A percentile compares a stretch with the other conserved stretches of the same genome.
These are phyloP conservation scores for Cydia pomonella DNA, from an alignment of 1,140 invertebrate species.

Conservation along the genomic window DNA sequence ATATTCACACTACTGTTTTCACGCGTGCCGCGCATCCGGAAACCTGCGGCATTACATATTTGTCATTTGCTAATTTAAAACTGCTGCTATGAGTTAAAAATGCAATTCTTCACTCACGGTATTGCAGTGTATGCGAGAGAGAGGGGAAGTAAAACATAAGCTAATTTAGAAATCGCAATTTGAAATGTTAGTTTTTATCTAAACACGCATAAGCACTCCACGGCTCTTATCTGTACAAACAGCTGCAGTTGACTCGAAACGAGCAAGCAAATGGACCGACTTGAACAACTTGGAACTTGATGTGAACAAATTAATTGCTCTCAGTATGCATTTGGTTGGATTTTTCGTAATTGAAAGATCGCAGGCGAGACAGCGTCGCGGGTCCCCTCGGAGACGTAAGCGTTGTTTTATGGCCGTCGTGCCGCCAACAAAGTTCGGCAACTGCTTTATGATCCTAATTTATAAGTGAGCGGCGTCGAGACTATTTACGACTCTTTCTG, in stretches of 20 bases:
- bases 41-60: constrained; percentile 26
- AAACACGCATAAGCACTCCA: constrained; percentile 28
- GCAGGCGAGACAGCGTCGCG: constrained; percentile 48
- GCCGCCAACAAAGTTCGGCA: constrained; percentile 77
- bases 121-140: neutral
- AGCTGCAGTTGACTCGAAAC: constrained; percentile 15
- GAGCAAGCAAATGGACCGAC: constrained; percentile 20
- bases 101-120: neutral
- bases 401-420: constrained; percentile 75
- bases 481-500: constrained; percentile 79
- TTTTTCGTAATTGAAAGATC: constrained; percentile 64
- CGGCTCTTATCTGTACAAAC: constrained; percentile 20
- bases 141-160: neutral
- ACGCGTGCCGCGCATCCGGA: constrained; percentile 26
- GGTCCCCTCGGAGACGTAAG: constrained; percentile 64
- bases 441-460: constrained; percentile 80
- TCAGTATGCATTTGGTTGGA: constrained; percentile 26
- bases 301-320: constrained; percentile 31
- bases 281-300: constrained; percentile 26
- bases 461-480: constrained; percentile 76
- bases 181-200: constrained; percentile 7
- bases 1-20: constrained; percentile 43
- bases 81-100: neutral
- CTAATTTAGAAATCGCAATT: neutral
- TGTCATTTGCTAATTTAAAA: constrained; percentile 47